phyloP scores from a whole-genome alignment of 2,113 vertebrate species.

The Cyphomyrus plagiostoma region DNA sequence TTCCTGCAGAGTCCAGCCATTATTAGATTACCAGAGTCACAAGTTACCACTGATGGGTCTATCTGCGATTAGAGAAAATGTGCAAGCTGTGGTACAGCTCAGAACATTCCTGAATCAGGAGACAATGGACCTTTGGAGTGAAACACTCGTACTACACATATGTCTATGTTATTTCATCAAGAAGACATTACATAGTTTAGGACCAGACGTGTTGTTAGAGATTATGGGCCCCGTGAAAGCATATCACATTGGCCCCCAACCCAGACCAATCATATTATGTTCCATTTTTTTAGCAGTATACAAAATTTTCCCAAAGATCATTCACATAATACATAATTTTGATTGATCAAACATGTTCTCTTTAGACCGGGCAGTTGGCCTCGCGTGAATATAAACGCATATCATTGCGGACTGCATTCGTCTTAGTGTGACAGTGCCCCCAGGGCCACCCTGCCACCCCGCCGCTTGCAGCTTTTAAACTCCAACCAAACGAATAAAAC shows the following conservation, averaged over 20 bases:
- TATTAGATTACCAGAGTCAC: slow-evolving; percentile 60
- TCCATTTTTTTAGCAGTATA: slow-evolving; percentile 21
- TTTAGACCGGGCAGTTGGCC: slow-evolving; percentile 48
- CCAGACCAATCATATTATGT: no score
- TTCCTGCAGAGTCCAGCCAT: slow-evolving; percentile 29
- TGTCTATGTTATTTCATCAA: background rate
- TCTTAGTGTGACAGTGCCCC: slow-evolving; percentile 1
- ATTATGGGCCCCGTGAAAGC: no score
- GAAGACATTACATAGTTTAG: background rate
- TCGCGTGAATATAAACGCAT: slow-evolving; percentile 45
- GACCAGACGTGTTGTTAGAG: no score
- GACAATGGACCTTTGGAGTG: slow-evolving; percentile 9
- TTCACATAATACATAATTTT: slow-evolving; percentile 20
- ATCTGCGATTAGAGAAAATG: slow-evolving; percentile 56
- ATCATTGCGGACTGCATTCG: slow-evolving; percentile 35
- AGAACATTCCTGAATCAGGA: slow-evolving; percentile 49
- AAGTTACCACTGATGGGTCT: slow-evolving; percentile 48
- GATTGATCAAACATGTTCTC: slow-evolving; percentile 39
- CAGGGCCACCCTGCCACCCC: slow-evolving; percentile 1
- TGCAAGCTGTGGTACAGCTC: slow-evolving; percentile 55
- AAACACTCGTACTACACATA: background rate
- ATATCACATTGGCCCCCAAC: no score
- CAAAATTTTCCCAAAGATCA: slow-evolving; percentile 29
- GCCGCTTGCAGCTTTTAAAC: background rate
- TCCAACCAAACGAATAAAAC: background rate